Conservation (phyloP, 2,113 vertebrate species). For the Protobothrops flavoviridis region DNA sequence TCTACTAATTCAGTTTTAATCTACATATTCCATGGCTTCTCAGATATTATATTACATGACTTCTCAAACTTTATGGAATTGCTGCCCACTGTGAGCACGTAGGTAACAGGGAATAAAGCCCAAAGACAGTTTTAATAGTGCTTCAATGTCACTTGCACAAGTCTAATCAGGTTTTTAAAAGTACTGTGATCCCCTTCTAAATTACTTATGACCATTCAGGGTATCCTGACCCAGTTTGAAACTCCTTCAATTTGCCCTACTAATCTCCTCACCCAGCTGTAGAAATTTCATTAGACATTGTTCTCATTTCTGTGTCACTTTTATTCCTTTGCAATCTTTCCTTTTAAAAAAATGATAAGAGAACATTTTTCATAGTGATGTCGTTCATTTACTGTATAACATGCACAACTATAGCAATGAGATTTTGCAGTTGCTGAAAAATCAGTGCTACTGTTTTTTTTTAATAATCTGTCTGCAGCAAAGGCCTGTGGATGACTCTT, state of each 20-base stretch:
- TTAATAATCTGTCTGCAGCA: not conserved
- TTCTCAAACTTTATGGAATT: not conserved
- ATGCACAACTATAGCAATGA: not conserved
- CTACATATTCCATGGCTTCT: not conserved
- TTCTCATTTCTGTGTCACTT: not conserved
- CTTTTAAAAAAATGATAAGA: not conserved
- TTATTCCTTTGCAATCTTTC: not conserved
- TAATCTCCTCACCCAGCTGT: not conserved
- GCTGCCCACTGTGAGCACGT: not conserved
- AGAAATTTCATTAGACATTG: not conserved
- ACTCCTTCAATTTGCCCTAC: not conserved
- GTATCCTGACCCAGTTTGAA: not conserved
- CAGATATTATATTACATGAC: not conserved
- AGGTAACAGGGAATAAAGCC: not conserved
- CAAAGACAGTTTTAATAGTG: not conserved
- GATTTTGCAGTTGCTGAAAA: not conserved
- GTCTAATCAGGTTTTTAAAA: not conserved
- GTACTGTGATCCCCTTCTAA: not conserved
- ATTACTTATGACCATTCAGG: not conserved
- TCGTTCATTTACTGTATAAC: not conserved
- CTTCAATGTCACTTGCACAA: not conserved
- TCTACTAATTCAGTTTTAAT: not conserved
- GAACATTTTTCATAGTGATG: not conserved
- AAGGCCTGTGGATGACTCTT: not conserved
- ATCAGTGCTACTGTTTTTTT: not conserved